Evolutionary conservation across 1,140 invertebrate species (phyloP), one percentile per base, ranked within the genome.

Genomic region (Pogonomyrmex californicus): DNA sequence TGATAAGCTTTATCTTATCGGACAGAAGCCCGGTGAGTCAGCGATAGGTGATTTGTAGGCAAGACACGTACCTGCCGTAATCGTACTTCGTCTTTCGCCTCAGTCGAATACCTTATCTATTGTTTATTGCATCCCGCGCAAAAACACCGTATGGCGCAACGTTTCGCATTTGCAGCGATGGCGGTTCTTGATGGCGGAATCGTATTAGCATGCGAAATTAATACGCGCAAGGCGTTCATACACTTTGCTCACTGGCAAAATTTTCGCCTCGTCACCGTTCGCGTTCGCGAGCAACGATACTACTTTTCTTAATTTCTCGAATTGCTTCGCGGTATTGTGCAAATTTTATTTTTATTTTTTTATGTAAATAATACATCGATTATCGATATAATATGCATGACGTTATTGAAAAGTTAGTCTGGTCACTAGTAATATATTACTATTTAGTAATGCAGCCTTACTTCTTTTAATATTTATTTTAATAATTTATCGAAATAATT

Each of bases 1-100:
- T 66, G 88, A 89, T 90, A 90, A 90, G 65, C 38, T 47, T 83
- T 90, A 90, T 90, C 88, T 89, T 90, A 90, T 90, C 88, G 33
- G 51, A 47, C 49, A 56, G n/a, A 78, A 60, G 47, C 17, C 12
- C 60, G 47, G 54, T 71, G 71, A 90, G 77, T 86, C 68, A 68
- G 60, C 75, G 76, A 44, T 23, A 68, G 56, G 82, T 49, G 30
- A 60, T 83, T 83, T 68, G 68, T 36, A 83, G 60, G 68, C 68
- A 23, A 60, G 68, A 83, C 79, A 73, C 79, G 79, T 83, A 83
- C 33, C 68, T 75, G 68, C 79, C 54, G 56, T 83, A 83, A 83
- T 83, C 79, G 68, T 83, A 71, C 79, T 60, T 83, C 54, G 79
- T 75, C 79, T 83, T 83, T 83, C 68, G 51, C 70, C 41, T 60